Evolutionary conservation across 2,797 vertebrate species (phyloP), one percentile per base, ranked within the genome.

Genomic region (Agapornis canus): DNA sequence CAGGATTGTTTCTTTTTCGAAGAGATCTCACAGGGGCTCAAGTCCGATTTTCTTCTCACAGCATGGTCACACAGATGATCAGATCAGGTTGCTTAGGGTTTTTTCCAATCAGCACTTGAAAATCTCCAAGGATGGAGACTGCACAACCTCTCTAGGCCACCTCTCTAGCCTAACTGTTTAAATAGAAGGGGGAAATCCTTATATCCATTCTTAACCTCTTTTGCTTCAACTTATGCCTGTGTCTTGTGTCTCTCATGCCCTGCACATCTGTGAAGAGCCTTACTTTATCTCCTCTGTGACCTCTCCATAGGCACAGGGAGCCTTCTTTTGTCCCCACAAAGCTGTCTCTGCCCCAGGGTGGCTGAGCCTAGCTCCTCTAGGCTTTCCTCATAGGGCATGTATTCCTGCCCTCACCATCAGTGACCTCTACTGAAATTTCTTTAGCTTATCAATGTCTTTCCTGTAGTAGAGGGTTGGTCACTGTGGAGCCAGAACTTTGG

Each of bases 231-330:
- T 72, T 51, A 11, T n/a, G 2, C 26, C 35, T 35, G 35, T 35
- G 35, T 35, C 35, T 35, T 40, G 9, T 15, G 12, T 32, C 39
- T 43, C 29, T 39, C 12, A 8, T 32, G n/a, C 11, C 19, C 13
- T 59, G 25, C 5, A 25, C 5, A 22, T 8, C 7, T 22, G 22
- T 32, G 42, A 17, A 18, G 17, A 54, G 7, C 1, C 14, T 2
- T 2, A 23, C 5, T n/a, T 29, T 26, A 9, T 13, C 25, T 56
- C 16, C 13, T 25, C 43, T 29, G 22, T 32, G 35, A 32, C 18
- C 4, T 59, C 4, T 10, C 5, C 11, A 8, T 0, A 23, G 47
- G 11, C 47, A 31, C 5, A 32, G 39, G 12, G 10, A 57, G 4
- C 20, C 75, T 47, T 17, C 40, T 42, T 42, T 42, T 42, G 6